phyloP scores from a whole-genome alignment of 1,140 invertebrate species.

The Sweltsa coloradensis region DNA sequence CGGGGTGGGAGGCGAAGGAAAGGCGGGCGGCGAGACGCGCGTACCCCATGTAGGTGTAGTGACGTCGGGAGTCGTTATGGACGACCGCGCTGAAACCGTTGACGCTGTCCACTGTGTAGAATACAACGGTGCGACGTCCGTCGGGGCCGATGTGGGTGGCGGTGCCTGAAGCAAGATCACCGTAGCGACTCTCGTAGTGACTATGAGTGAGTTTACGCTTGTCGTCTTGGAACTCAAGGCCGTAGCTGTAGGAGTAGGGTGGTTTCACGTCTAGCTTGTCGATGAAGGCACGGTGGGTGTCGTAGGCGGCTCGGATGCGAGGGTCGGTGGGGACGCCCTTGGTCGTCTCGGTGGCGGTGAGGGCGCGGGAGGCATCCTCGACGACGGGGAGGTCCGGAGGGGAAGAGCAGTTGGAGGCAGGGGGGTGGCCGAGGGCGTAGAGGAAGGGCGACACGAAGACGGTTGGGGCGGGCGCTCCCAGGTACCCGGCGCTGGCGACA shows the following conservation, averaged over 20 bases:
- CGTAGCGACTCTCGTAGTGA: conserved; percentile 18
- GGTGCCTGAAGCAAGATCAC: conserved; percentile 24
- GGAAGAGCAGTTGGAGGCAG: conserved; percentile 24
- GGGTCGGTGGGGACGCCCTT: conserved; percentile 8
- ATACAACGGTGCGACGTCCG: conserved; percentile 31
- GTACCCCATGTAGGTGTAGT: too few relatives aligned
- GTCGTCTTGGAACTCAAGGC: conserved; percentile 31
- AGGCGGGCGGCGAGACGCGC: conserved; percentile 5
- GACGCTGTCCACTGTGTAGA: conserved; percentile 34
- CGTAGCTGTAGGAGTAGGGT: conserved; percentile 35
- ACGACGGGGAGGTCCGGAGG: conserved; percentile 24
- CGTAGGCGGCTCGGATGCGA: conserved; percentile 12
- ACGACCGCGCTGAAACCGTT: conserved; percentile 34
- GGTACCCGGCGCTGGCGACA: conserved; percentile 10
- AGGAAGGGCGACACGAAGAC: conserved; percentile 6
- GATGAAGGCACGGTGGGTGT: conserved; percentile 9
- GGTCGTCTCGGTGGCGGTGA: conserved; percentile 2
- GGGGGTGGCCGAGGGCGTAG: not conserved
- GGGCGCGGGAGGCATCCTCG: conserved; percentile 16
- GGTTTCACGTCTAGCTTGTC: conserved; percentile 30
- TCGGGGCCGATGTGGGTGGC: conserved; percentile 31
- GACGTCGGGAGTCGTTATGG: conserved; percentile 13
- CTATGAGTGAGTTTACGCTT: conserved; percentile 19
- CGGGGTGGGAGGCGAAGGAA: conserved; percentile 6
- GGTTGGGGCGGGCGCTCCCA: conserved; percentile 9